A percentile compares a stretch with the other conserved stretches of the same genome.
Conservation (phyloP, 2,113 vertebrate species). For the Epinephelus fuscoguttatus region DNA sequence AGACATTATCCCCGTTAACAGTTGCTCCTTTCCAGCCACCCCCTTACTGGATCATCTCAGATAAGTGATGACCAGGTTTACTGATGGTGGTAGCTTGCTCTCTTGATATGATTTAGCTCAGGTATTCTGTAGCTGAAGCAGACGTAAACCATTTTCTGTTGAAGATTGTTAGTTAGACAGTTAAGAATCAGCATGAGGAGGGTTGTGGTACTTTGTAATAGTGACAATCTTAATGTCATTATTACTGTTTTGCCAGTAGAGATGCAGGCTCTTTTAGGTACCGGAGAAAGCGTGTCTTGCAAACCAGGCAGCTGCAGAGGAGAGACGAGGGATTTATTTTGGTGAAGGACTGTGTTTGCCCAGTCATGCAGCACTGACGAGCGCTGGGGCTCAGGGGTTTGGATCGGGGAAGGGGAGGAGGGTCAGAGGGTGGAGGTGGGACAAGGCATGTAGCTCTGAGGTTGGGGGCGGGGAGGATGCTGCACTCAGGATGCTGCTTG, state of each 20-base stretch:
- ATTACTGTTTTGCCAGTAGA: slow-evolving; percentile 25
- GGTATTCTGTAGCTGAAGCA: slow-evolving; percentile 4
- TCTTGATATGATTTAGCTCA: slow-evolving; percentile 18
- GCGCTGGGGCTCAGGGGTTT: slow-evolving; percentile 69
- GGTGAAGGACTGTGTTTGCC: slow-evolving; percentile 77
- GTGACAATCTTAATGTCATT: slow-evolving; percentile 21
- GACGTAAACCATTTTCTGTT: slow-evolving; percentile 9
- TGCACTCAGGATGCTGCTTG: slow-evolving; percentile 68
- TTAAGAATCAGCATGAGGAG: slow-evolving; percentile 10
- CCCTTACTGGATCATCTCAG: slow-evolving; percentile 2
- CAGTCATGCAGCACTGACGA: slow-evolving; percentile 83
- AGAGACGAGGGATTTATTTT: slow-evolving; percentile 71
- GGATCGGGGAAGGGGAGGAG: slow-evolving; percentile 36
- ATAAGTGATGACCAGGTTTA: slow-evolving; percentile 54
- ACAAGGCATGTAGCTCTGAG: slow-evolving; percentile 59
- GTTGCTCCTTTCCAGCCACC: slow-evolving; percentile 19
- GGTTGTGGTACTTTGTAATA: slow-evolving; percentile 50
- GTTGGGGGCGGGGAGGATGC: slow-evolving; percentile 71
- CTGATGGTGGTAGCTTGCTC: slow-evolving; percentile 3
- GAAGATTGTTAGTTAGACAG: background rate
- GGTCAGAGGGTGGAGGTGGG: slow-evolving; percentile 73
- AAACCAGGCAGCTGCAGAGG: slow-evolving; percentile 68
- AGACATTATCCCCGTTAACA: slow-evolving; percentile 53
- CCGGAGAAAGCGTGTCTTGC: slow-evolving; percentile 33
- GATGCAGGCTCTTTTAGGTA: slow-evolving; percentile 34